Conservation (phyloP, 2,888 invertebrate genomes). For the Dryococelus australis region DNA sequence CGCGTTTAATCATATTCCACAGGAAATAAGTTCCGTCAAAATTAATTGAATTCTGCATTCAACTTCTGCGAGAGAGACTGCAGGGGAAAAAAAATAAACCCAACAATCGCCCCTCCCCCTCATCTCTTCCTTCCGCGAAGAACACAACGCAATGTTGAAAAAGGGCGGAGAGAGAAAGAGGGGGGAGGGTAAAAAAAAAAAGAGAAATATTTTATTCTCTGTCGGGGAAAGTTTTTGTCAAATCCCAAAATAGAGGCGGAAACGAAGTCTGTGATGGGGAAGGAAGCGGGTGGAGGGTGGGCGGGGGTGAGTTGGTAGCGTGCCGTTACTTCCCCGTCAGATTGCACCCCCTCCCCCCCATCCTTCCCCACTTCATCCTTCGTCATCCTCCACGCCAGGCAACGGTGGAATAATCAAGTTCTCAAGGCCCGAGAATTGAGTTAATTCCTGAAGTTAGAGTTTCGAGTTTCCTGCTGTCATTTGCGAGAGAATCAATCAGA, state of each 20-base stretch:
- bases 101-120: not conserved
- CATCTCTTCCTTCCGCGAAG: not conserved
- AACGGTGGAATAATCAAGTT: slow-evolving; percentile 28
- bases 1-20: not conserved
- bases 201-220: slow-evolving; percentile 12
- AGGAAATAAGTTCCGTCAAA: slow-evolving; percentile 16
- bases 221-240: slow-evolving; percentile 16
- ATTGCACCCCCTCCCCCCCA: not conserved
- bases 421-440: slow-evolving; percentile 25
- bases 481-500: slow-evolving; percentile 41
- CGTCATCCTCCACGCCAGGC: not conserved
- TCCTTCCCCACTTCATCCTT: not conserved
- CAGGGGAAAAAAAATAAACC: not conserved
- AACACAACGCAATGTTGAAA: not conserved
- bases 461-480: slow-evolving; percentile 41
- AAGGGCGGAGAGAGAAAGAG: not conserved
- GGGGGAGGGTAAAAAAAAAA: not conserved
- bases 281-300: not conserved
- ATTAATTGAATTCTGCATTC: slow-evolving; percentile 16
- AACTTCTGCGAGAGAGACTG: not conserved
- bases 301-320: not conserved
- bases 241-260: slow-evolving; percentile 28
- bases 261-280: slow-evolving; percentile 22
- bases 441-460: slow-evolving; percentile 29
- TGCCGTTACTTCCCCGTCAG: not conserved